Evolutionary conservation across 2,797 vertebrate genomes (phyloP).

Genomic region (Rhinogobio ventralis): DNA sequence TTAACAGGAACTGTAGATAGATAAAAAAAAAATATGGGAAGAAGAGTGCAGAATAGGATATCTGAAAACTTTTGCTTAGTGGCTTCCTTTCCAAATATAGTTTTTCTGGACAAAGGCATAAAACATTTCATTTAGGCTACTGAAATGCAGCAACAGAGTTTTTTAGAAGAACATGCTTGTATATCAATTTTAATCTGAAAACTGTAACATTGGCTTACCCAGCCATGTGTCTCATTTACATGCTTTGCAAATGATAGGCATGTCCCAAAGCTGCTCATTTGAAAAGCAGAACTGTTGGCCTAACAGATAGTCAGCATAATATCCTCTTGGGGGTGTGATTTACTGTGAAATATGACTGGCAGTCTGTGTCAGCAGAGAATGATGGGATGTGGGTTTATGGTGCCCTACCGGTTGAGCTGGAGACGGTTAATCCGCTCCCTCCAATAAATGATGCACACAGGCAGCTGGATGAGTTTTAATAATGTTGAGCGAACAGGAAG

Average conservation of each 20-base stretch:
- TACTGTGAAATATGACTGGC: slow-evolving; percentile 37
- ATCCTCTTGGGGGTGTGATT: slow-evolving; percentile 14
- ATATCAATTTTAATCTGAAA: neutral
- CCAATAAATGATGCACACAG: slow-evolving; percentile 26
- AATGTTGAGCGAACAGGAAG: neutral
- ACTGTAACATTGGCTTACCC: slow-evolving; percentile 36
- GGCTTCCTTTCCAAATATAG: neutral
- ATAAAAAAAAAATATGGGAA: neutral
- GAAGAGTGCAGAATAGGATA: neutral
- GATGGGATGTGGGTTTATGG: slow-evolving; percentile 42
- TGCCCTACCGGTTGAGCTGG: slow-evolving; percentile 10
- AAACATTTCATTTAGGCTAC: neutral
- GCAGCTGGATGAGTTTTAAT: slow-evolving; percentile 24
- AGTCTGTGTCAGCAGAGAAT: slow-evolving; percentile 35
- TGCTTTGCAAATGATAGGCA: slow-evolving; percentile 12
- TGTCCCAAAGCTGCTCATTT: slow-evolving; percentile 29
- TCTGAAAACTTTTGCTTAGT: neutral
- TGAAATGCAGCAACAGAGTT: neutral
- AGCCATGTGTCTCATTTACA: slow-evolving; percentile 32
- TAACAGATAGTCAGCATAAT: slow-evolving; percentile 5
- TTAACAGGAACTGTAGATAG: neutral
- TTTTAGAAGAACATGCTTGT: neutral
- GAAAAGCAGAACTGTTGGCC: slow-evolving; percentile 14
- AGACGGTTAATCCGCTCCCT: slow-evolving; percentile 29
- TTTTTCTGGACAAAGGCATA: neutral